phyloP scores from a whole-genome alignment of 1,140 invertebrate genomes.

The Trypoxylus dichotomus region DNA sequence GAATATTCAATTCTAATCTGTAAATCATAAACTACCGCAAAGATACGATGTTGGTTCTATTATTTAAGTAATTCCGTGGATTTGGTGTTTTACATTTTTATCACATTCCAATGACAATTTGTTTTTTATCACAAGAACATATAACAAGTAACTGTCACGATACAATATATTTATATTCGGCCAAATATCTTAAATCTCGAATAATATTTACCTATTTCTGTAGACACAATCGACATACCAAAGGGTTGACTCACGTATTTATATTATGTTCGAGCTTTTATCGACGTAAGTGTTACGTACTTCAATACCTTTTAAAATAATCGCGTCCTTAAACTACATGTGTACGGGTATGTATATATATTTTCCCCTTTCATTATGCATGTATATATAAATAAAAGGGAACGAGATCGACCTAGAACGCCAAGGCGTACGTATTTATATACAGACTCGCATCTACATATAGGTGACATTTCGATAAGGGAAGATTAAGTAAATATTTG shows the following conservation, averaged over 20 bases:
- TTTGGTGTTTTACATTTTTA: too few relatives aligned
- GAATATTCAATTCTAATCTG: too few relatives aligned
- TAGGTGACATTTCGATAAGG: conserved; percentile 19
- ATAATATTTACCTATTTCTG: too few relatives aligned
- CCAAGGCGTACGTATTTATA: neutral
- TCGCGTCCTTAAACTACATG: too few relatives aligned
- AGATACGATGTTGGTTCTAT: too few relatives aligned
- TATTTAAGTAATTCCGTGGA: too few relatives aligned
- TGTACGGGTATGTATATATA: neutral
- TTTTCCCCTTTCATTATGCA: neutral
- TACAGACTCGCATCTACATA: neutral
- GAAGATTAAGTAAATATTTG: conserved; percentile 23
- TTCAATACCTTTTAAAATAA: neutral
- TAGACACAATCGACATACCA: neutral
- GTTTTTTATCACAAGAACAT: too few relatives aligned
- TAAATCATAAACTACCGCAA: too few relatives aligned
- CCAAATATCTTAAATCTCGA: too few relatives aligned
- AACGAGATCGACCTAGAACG: neutral
- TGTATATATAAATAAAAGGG: neutral
- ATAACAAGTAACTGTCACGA: too few relatives aligned
- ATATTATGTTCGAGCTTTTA: neutral
- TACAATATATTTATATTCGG: too few relatives aligned
- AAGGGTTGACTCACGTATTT: neutral
- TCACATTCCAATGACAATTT: too few relatives aligned
- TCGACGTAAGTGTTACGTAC: neutral